Evolutionary conservation across 2,797 vertebrate genomes (phyloP).

Genomic region (Pygocentrus nattereri): DNA sequence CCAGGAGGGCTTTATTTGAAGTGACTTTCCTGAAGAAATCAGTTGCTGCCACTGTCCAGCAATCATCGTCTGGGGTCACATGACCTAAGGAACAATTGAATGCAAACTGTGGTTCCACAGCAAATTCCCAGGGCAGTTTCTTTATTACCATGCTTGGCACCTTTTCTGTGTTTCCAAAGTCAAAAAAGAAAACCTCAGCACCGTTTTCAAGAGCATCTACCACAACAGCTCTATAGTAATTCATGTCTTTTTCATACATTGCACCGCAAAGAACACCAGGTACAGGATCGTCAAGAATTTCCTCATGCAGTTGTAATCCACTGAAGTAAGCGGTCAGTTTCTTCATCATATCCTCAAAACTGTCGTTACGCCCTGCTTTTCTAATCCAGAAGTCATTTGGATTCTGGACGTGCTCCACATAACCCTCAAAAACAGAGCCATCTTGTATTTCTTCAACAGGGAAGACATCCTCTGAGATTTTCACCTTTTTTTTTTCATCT

Average conservation of each 20-base stretch:
- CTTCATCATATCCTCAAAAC: conserved; percentile 85
- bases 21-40: conserved; percentile 83
- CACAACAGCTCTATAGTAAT: conserved; percentile 88
- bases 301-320: conserved; percentile 76
- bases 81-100: conserved; percentile 85
- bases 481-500: conserved; percentile 54
- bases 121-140: conserved; percentile 83
- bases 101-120: conserved; percentile 81
- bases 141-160: conserved; percentile 85
- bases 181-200: conserved; percentile 86
- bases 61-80: conserved; percentile 76
- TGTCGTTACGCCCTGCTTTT: conserved; percentile 74
- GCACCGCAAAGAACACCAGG: conserved; percentile 88
- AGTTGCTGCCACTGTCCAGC: conserved; percentile 80
- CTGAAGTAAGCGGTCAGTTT: conserved; percentile 77
- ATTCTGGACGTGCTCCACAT: conserved; percentile 81
- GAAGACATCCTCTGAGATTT: conserved; percentile 56
- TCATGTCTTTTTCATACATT: conserved; percentile 83
- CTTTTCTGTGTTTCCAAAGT: conserved; percentile 91
- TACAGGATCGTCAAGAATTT: conserved; percentile 80
- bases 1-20: conserved; percentile 75
- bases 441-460: conserved; percentile 74
- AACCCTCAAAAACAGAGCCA: conserved; percentile 75
- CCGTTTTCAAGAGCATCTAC: conserved; percentile 73
- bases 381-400: conserved; percentile 91